Evolutionary conservation across 2,888 invertebrate genomes (phyloP).

Genomic region (Pharmacophagus antenor): DNA sequence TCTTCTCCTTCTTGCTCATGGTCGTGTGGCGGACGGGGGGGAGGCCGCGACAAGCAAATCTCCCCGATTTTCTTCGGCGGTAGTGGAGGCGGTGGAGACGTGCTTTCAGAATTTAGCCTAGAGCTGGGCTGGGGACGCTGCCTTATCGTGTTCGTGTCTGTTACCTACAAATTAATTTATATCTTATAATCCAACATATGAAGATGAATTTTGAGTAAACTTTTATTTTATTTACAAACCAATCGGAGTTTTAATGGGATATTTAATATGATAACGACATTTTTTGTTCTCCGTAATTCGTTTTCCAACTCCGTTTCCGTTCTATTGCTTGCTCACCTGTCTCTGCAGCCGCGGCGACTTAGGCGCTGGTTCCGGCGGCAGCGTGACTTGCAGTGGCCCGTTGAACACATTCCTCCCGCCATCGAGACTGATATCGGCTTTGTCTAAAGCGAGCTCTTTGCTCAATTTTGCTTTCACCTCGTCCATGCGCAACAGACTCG

Average conservation of each 20-base stretch:
- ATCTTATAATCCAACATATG: neutral
- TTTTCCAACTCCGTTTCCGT: neutral
- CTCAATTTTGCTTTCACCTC: constrained; percentile 50
- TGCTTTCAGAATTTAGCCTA: constrained; percentile 54
- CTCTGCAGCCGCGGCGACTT: constrained; percentile 68
- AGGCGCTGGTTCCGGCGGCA: constrained; percentile 83
- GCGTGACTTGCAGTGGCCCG: constrained; percentile 85
- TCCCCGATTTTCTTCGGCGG: constrained; percentile 75
- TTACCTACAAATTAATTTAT: constrained; percentile 41
- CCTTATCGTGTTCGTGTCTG: constrained; percentile 56
- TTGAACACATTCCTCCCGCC: constrained; percentile 75
- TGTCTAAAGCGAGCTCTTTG: constrained; percentile 45
- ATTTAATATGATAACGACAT: neutral
- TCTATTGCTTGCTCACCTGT: constrained; percentile 40
- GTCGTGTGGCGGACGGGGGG: constrained; percentile 84
- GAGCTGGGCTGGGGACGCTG: constrained; percentile 54
- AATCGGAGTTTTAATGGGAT: neutral
- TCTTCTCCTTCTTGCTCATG: constrained; percentile 47
- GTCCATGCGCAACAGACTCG: constrained; percentile 48
- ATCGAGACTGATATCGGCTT: constrained; percentile 42
- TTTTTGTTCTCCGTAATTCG: neutral
- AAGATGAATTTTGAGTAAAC: neutral
- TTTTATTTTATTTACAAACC: neutral
- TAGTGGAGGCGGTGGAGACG: constrained; percentile 85
- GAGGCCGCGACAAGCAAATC: constrained; percentile 63